Percentiles rank a stretch among this genome's conserved stretches.
Evolutionary conservation across 2,888 invertebrate genomes (phyloP).

Genomic region (Arge pagana): DNA sequence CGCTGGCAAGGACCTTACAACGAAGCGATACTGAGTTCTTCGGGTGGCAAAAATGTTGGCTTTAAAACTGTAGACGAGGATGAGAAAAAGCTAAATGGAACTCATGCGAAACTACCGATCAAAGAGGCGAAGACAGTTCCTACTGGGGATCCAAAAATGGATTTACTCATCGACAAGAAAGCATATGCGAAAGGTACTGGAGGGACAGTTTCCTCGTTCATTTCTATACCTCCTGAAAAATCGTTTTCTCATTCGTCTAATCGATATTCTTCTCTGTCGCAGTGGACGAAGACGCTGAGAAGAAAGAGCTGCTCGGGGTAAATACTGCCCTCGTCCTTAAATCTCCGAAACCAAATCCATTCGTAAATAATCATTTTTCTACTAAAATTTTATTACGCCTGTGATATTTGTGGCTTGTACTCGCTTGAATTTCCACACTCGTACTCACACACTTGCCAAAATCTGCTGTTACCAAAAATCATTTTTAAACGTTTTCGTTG

Average conservation of each 20-base stretch:
- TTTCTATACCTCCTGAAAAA: not conserved
- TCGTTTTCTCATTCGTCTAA: not conserved
- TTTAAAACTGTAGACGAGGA: constrained; percentile 44
- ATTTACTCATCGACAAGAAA: constrained; percentile 47
- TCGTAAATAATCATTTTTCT: constrained; percentile 54
- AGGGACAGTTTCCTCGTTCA: not conserved
- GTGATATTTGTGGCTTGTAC: constrained; percentile 38
- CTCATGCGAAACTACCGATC: constrained; percentile 42
- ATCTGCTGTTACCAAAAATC: too few relatives aligned
- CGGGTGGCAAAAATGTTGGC: constrained; percentile 44
- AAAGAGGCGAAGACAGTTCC: constrained; percentile 55
- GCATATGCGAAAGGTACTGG: constrained; percentile 48
- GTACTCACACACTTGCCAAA: not conserved
- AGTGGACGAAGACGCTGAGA: constrained; percentile 55
- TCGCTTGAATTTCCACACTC: constrained; percentile 33
- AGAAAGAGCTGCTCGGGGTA: constrained; percentile 57
- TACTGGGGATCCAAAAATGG: constrained; percentile 44
- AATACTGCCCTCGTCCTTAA: constrained; percentile 56
- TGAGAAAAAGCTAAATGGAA: constrained; percentile 53
- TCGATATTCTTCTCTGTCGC: constrained; percentile 32
- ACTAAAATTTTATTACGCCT: constrained; percentile 22
- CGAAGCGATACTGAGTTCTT: constrained; percentile 36
- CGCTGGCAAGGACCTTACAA: constrained; percentile 50
- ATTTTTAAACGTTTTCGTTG: not conserved
- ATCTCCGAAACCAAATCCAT: constrained; percentile 57